Evolutionary conservation across 2,888 invertebrate genomes (phyloP).

Genomic region (Eilema sororculum): DNA sequence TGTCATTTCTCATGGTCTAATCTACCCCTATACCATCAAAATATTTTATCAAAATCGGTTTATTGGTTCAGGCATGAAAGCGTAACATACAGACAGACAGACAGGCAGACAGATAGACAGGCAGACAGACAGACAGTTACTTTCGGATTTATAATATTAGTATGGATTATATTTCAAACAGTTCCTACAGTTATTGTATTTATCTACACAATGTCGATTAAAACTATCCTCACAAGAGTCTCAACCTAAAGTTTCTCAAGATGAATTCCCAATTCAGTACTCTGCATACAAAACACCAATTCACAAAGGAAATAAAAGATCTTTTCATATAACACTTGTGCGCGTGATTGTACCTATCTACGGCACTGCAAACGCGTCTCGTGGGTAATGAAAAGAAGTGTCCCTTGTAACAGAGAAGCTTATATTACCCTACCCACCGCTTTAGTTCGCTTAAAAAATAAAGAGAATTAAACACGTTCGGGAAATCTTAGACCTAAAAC

Average conservation of each 20-base stretch:
- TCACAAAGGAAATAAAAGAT: constrained; percentile 49
- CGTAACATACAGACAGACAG: no score
- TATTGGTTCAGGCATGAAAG: no score
- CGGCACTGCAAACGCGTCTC: constrained; percentile 62
- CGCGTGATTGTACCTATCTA: constrained; percentile 61
- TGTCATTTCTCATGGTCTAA: no score
- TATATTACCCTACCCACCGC: constrained; percentile 62
- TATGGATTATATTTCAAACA: background rate
- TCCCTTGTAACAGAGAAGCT: constrained; percentile 62
- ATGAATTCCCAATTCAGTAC: constrained; percentile 42
- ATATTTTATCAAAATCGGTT: no score
- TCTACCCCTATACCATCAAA: no score
- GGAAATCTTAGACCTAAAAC: constrained; percentile 54
- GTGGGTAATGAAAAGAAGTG: constrained; percentile 71
- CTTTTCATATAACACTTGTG: constrained; percentile 59
- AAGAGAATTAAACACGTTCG: constrained; percentile 56
- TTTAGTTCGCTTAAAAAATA: constrained; percentile 62
- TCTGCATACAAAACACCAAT: constrained; percentile 47
- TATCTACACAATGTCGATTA: constrained; percentile 20
- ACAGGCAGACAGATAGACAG: no score
- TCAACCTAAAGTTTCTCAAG: constrained; percentile 30
- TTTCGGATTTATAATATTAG: no score
- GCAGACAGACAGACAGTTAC: no score
- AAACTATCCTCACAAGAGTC: constrained; percentile 23
- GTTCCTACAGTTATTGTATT: background rate